phyloP scores from a whole-genome alignment of 2,888 invertebrate species.

The Arenicola marina region DNA sequence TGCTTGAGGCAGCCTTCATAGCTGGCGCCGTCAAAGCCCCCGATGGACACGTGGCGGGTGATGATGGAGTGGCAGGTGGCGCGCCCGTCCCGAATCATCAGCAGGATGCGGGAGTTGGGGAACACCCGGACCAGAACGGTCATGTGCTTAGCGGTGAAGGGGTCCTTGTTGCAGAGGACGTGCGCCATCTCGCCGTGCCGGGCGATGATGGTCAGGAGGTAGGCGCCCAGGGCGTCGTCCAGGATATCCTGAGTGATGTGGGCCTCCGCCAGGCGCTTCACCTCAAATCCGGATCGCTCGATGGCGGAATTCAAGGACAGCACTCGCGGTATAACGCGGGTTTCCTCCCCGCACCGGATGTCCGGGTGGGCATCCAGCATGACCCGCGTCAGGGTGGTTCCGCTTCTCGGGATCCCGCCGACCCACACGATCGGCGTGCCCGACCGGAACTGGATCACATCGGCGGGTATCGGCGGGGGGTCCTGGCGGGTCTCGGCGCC shows the following conservation, averaged over 20 bases:
- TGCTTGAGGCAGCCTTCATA: conserved; percentile 90
- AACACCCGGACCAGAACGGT: conserved; percentile 92
- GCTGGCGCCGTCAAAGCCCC: conserved; percentile 86
- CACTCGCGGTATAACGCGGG: conserved; percentile 92
- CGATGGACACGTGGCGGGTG: conserved; percentile 85
- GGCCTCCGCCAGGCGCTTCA: conserved; percentile 45
- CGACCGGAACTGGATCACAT: too few relatives aligned
- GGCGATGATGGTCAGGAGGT: conserved; percentile 82
- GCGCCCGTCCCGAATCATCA: conserved; percentile 97
- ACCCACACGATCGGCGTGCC: conserved; percentile 75
- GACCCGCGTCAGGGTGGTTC: conserved; percentile 95
- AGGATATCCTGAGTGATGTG: conserved; percentile 84
- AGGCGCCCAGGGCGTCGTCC: conserved; percentile 94
- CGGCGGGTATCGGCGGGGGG: too few relatives aligned
- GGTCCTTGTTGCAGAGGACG: conserved; percentile 98
- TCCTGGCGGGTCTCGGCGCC: too few relatives aligned
- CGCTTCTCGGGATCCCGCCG: conserved; percentile 95
- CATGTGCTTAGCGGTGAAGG: conserved; percentile 95
- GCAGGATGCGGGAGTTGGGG: conserved; percentile 95
- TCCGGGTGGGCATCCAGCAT: conserved; percentile 99
- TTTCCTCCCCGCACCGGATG: conserved; percentile 94
- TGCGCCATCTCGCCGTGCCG: conserved; percentile 88
- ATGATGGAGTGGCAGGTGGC: conserved; percentile 99
- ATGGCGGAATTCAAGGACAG: conserved; percentile 94
- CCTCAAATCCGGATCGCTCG: conserved; percentile 75